phyloP scores from a whole-genome alignment of 2,888 invertebrate species.

The Craniophora ligustri region DNA sequence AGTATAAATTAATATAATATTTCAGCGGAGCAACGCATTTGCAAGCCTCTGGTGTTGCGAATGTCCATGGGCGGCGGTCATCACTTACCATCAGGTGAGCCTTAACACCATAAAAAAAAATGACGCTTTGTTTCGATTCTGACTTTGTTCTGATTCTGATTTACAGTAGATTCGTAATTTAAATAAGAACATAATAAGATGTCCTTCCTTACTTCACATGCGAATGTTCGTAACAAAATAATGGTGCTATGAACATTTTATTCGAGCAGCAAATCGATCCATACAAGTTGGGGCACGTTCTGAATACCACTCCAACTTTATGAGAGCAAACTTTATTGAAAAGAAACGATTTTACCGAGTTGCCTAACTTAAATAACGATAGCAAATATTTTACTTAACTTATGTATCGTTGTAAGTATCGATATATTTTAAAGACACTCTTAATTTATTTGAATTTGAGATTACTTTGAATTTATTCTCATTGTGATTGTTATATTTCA shows the following conservation, averaged over 20 bases:
- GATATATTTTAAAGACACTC: slow-evolving; percentile 24
- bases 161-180: slow-evolving; percentile 11
- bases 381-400: slow-evolving; percentile 41
- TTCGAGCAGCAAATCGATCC: slow-evolving; percentile 40
- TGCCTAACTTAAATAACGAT: slow-evolving; percentile 38
- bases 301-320: slow-evolving; percentile 40
- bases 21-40: background rate
- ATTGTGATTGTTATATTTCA: background rate
- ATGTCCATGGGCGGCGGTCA: too few species aligned
- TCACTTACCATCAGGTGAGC: too few species aligned
- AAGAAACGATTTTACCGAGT: slow-evolving; percentile 48
- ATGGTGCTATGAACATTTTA: slow-evolving; percentile 33
- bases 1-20: slow-evolving; percentile 11
- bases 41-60: too few species aligned
- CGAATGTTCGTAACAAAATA: slow-evolving; percentile 21
- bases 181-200: slow-evolving; percentile 24
- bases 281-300: slow-evolving; percentile 44
- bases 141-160: slow-evolving; percentile 5
- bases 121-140: background rate
- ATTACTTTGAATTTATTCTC: slow-evolving; percentile 2
- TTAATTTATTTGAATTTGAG: slow-evolving; percentile 1
- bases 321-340: slow-evolving; percentile 53
- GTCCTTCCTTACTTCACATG: slow-evolving; percentile 17
- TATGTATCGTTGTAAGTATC: slow-evolving; percentile 25
- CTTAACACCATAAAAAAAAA: too few species aligned